phyloP scores from a whole-genome alignment of 1,140 invertebrate species.

The Tachypleus tridentatus region DNA sequence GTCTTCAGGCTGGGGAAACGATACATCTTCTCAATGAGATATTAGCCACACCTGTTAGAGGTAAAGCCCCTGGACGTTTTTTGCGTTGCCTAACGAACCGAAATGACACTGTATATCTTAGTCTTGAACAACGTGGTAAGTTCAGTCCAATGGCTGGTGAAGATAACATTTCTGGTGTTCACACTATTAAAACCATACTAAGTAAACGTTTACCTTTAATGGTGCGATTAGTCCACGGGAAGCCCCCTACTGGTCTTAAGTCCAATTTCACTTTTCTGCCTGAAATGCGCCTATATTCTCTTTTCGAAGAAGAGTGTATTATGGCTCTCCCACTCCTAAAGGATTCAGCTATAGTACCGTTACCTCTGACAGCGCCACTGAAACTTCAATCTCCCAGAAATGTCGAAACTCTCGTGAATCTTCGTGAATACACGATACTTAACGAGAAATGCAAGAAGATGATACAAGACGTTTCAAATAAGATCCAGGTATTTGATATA shows the following conservation, averaged over 20 bases:
- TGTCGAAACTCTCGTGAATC: constrained; percentile 60
- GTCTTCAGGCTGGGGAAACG: constrained; percentile 60
- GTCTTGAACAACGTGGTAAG: constrained; percentile 70
- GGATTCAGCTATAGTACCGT: constrained; percentile 45
- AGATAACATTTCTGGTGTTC: constrained; percentile 84
- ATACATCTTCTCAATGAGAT: constrained; percentile 58
- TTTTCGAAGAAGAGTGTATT: constrained; percentile 66
- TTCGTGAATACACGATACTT: constrained; percentile 65
- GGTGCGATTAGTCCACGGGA: constrained; percentile 76
- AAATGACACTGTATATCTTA: constrained; percentile 67
- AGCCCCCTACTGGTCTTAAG: constrained; percentile 54
- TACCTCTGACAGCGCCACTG: constrained; percentile 71
- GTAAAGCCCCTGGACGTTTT: constrained; percentile 42
- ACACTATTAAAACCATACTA: constrained; percentile 62
- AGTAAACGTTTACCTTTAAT: constrained; percentile 79
- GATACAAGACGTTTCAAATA: constrained; percentile 67
- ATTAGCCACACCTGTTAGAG: constrained; percentile 39
- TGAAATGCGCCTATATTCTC: constrained; percentile 65
- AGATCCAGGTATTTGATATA: constrained; percentile 45
- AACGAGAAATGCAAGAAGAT: constrained; percentile 64
- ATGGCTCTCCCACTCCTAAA: constrained; percentile 62
- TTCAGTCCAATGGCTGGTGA: constrained; percentile 81
- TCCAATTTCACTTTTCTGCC: constrained; percentile 52
- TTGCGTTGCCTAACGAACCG: constrained; percentile 71
- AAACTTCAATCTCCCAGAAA: constrained; percentile 74